phyloP scores from a whole-genome alignment of 2,113 vertebrate genomes.

The Cryptotis parvus region DNA sequence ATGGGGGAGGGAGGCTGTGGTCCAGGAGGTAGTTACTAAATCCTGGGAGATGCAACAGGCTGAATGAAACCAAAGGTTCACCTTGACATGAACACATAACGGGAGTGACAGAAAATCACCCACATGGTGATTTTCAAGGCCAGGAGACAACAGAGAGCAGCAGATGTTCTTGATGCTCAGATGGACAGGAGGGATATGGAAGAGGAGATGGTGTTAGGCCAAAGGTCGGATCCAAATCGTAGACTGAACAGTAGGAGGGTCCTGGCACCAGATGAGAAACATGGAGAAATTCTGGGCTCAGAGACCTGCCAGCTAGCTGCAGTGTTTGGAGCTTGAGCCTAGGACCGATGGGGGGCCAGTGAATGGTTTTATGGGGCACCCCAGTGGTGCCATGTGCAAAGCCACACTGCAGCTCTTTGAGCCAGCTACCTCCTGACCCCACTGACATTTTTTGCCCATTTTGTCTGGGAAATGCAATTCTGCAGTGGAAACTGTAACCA shows the following conservation, averaged over 20 bases:
- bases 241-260: too few species aligned
- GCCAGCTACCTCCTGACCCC: too few species aligned
- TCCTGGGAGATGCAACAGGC: too few species aligned
- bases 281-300: not conserved
- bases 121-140: not conserved
- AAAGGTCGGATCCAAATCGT: not conserved
- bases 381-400: too few species aligned
- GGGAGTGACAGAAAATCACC: not conserved
- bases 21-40: not conserved
- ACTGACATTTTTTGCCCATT: not conserved
- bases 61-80: not conserved
- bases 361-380: not conserved
- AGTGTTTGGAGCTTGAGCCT: not conserved
- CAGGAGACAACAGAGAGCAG: too few species aligned
- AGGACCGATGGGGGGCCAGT: not conserved
- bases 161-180: too few species aligned
- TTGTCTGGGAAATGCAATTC: not conserved
- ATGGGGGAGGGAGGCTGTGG: not conserved
- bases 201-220: not conserved
- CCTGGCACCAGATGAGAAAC: not conserved
- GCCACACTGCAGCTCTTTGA: too few species aligned
- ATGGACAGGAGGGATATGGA: not conserved
- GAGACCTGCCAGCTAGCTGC: rapidly evolving
- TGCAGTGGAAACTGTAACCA: not conserved
- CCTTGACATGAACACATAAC: not conserved